Conservation (phyloP, 1,140 invertebrate species). For the Mactra quadrangularis region DNA sequence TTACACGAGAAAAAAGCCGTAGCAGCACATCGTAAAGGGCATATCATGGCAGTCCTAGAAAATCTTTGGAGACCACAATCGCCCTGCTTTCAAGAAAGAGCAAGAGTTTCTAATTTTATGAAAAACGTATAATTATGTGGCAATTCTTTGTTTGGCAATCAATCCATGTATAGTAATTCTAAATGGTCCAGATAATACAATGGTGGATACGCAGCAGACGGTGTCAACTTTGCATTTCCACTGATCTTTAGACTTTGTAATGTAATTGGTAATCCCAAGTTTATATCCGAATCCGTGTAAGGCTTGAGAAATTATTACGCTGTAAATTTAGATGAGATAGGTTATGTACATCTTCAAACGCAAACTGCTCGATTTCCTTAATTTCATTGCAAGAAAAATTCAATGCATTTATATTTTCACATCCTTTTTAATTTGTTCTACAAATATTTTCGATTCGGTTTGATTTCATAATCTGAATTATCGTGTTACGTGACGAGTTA, state of each 20-base stretch:
- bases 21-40: conserved; percentile 3
- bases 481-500: background rate
- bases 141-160: background rate
- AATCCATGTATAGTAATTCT: background rate
- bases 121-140: background rate
- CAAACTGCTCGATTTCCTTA: background rate
- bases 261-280: background rate
- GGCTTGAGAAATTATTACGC: background rate
- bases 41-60: background rate
- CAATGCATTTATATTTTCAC: conserved; percentile 27
- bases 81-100: conserved; percentile 1
- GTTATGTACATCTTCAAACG: background rate
- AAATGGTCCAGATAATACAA: background rate
- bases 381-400: conserved; percentile 34
- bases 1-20: conserved; percentile 52
- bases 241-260: conserved; percentile 3
- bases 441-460: background rate
- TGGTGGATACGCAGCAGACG: background rate
- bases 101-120: background rate
- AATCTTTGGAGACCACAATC: background rate
- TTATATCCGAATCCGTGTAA: background rate
- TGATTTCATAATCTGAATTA: background rate
- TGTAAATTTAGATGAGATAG: conserved; percentile 6
- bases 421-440: conserved; percentile 25
- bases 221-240: too few relatives aligned